Evolutionary conservation across 2,888 invertebrate species (phyloP).

Genomic region (Rhabditophanes sp.): DNA sequence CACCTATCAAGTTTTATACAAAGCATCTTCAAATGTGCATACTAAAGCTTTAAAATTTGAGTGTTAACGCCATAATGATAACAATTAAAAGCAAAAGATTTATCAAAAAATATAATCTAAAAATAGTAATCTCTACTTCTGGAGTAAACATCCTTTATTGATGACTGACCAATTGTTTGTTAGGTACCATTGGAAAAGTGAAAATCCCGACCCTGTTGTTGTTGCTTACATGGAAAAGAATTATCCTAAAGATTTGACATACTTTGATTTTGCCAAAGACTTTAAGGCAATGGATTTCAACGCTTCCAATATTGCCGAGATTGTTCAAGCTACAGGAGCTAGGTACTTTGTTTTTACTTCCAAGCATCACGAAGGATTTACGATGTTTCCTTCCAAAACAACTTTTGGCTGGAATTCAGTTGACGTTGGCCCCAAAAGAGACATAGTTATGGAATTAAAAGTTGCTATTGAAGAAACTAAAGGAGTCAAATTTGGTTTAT

Average conservation of each 20-base stretch:
- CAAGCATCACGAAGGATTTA: conserved; percentile 50
- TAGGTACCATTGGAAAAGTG: conserved; percentile 40
- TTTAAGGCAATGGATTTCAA: conserved; percentile 80
- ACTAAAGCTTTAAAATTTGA: no score
- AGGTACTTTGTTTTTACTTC: conserved; percentile 49
- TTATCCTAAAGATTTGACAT: conserved; percentile 68
- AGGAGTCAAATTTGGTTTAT: conserved; percentile 40
- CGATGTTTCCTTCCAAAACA: conserved; percentile 41
- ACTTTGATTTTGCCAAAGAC: conserved; percentile 67
- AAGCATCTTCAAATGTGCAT: no score
- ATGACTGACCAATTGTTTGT: no score
- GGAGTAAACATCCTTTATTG: no score
- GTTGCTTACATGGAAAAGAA: conserved; percentile 61
- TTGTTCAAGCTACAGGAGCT: conserved; percentile 70
- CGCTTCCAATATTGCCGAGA: conserved; percentile 64
- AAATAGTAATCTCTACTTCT: no score
- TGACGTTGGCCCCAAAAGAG: conserved; percentile 48
- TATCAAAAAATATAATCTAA: no score
- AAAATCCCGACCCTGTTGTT: conserved; percentile 18
- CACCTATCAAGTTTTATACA: no score
- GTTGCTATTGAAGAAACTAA: no score
- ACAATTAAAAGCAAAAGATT: no score
- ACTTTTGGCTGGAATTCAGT: conserved; percentile 11
- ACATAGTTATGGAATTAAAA: conserved; percentile 45
- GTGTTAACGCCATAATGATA: no score